phyloP scores from a whole-genome alignment of 2,113 vertebrate genomes.

The Boulengeromyrus knoepffleri region DNA sequence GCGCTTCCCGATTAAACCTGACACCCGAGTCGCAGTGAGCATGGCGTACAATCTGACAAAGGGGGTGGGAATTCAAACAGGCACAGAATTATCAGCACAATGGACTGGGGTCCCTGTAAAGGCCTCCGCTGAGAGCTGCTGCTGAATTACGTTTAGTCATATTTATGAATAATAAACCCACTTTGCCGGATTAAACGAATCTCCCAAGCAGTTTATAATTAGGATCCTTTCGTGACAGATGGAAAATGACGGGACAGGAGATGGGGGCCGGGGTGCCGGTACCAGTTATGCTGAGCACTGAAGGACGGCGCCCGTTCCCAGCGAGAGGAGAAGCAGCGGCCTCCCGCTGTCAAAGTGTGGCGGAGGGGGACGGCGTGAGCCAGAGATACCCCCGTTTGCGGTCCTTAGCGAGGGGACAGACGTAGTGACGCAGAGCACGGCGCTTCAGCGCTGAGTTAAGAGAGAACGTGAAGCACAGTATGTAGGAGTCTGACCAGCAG shows the following conservation, averaged over 20 bases:
- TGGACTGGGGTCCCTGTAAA: neutral
- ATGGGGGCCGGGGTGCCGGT: neutral
- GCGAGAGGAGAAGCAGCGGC: neutral
- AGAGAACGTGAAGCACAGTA: neutral
- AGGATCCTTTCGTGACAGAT: neutral
- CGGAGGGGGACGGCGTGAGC: neutral
- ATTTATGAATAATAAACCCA: neutral
- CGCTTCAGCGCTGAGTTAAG: neutral
- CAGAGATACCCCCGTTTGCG: neutral
- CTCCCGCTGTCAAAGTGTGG: neutral
- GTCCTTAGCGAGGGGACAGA: neutral
- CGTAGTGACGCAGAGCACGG: neutral
- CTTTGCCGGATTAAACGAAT: neutral
- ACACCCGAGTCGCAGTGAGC: slow-evolving; percentile 79
- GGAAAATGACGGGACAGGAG: neutral
- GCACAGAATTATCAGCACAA: neutral
- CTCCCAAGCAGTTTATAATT: neutral
- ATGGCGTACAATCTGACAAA: neutral
- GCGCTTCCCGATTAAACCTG: slow-evolving; percentile 91
- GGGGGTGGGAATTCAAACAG: neutral
- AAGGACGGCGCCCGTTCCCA: neutral
- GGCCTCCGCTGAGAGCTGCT: neutral
- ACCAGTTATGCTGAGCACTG: neutral
- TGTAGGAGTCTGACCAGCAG: neutral
- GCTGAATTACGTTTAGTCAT: neutral